phyloP scores from a whole-genome alignment of 2,113 vertebrate species.

The Malurus alboscapulatus region DNA sequence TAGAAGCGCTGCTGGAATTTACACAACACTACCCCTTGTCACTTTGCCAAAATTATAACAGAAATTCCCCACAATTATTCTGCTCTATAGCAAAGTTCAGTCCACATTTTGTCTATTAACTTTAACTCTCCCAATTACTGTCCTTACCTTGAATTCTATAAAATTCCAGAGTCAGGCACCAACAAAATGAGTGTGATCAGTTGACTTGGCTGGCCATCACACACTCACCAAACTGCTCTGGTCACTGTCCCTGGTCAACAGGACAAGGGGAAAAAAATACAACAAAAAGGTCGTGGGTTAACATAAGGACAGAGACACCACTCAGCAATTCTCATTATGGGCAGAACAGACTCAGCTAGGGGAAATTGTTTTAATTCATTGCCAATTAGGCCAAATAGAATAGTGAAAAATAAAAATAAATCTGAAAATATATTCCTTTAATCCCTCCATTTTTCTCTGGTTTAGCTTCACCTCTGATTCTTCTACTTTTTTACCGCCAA shows the following conservation, averaged over 20 bases:
- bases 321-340: background rate
- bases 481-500: background rate
- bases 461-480: background rate
- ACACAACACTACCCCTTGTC: background rate
- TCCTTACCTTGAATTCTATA: background rate
- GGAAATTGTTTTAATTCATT: background rate
- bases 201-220: background rate
- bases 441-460: background rate
- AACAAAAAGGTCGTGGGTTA: background rate
- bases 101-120: background rate
- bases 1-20: background rate
- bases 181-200: background rate
- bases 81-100: background rate
- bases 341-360: background rate
- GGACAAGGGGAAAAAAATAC: background rate
- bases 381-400: background rate
- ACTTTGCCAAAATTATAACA: background rate
- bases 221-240: background rate
- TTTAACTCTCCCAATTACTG: background rate
- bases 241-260: background rate
- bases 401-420: background rate
- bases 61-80: background rate
- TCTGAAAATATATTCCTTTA: background rate
- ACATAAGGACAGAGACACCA: background rate
- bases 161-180: background rate